A percentile compares a stretch with the other conserved stretches of the same genome.
Evolutionary conservation across 2,113 vertebrate species (phyloP).

Genomic region (Mionectes macconnelli): DNA sequence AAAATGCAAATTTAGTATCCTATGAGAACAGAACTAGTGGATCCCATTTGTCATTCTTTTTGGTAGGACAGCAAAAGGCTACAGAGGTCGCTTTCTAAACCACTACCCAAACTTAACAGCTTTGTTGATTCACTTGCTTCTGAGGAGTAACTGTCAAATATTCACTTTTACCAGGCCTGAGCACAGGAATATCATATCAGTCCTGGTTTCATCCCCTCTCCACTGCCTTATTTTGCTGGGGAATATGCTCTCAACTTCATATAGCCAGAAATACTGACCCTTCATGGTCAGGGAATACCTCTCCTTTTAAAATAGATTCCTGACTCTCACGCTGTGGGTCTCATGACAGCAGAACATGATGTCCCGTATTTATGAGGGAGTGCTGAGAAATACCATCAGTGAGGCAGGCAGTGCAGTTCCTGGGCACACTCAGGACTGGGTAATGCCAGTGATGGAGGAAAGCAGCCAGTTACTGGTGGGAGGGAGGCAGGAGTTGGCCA

Average conservation of each 20-base stretch:
- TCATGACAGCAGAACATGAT: slow-evolving; percentile 12
- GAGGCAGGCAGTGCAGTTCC: slow-evolving; percentile 15
- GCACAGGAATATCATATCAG: not conserved
- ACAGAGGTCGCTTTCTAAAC: not conserved
- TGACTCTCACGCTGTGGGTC: not conserved
- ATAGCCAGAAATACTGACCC: not conserved
- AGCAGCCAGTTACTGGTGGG: not conserved
- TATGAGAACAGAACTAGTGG: not conserved
- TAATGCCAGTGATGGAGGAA: slow-evolving; percentile 7
- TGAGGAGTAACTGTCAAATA: not conserved
- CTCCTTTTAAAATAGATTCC: not conserved
- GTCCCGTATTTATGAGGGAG: not conserved
- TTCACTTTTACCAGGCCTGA: not conserved
- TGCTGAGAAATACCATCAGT: not conserved
- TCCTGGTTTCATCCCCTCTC: not conserved
- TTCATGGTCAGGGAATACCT: not conserved
- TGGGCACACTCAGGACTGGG: not conserved
- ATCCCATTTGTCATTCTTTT: not conserved
- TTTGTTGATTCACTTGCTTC: not conserved
- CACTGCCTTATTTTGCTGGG: not conserved
- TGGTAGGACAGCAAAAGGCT: not conserved
- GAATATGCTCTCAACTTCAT: not conserved
- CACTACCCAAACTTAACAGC: not conserved
- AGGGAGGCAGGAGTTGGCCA: not conserved
- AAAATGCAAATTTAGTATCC: not conserved